Evolutionary conservation across 2,797 vertebrate species (phyloP).

Genomic region (Urocyon cinereoargenteus): DNA sequence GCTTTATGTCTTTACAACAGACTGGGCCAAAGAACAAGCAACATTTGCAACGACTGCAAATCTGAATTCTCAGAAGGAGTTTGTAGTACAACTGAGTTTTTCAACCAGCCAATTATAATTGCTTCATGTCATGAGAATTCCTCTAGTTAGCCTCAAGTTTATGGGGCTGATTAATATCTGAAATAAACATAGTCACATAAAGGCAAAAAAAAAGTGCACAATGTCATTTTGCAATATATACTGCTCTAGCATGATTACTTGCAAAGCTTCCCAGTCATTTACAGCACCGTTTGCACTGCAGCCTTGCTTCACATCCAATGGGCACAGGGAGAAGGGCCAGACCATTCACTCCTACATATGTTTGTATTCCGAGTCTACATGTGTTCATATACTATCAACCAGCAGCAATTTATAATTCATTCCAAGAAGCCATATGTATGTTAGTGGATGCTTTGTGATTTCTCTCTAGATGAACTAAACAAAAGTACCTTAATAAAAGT

Average conservation of each 20-base stretch:
- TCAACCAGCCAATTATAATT: constrained; percentile 41
- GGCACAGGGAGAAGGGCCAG: neutral
- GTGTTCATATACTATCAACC: neutral
- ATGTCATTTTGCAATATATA: constrained; percentile 42
- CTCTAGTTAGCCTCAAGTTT: constrained; percentile 59
- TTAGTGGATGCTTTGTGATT: neutral
- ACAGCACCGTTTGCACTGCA: neutral
- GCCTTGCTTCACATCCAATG: neutral
- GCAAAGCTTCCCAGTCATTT: neutral
- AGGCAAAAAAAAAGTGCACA: constrained; percentile 55
- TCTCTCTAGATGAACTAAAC: constrained; percentile 57
- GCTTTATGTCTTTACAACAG: neutral
- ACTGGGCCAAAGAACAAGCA: neutral
- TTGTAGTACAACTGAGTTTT: neutral
- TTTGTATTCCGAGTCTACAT: neutral
- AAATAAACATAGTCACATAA: constrained; percentile 63
- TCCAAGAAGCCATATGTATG: constrained; percentile 35
- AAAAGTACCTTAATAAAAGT: constrained; percentile 65
- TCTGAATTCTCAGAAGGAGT: constrained; percentile 48
- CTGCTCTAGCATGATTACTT: constrained; percentile 1
- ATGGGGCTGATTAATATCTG: constrained; percentile 51
- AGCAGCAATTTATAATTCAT: constrained; percentile 1
- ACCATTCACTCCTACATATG: neutral
- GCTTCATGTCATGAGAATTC: constrained; percentile 29
- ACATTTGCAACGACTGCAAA: neutral